A percentile compares a stretch with the other conserved stretches of the same genome.
These are phyloP conservation scores for Drosophila niveifrons DNA, from an alignment of 2,888 invertebrate genomes.

Conservation along the genomic window DNA sequence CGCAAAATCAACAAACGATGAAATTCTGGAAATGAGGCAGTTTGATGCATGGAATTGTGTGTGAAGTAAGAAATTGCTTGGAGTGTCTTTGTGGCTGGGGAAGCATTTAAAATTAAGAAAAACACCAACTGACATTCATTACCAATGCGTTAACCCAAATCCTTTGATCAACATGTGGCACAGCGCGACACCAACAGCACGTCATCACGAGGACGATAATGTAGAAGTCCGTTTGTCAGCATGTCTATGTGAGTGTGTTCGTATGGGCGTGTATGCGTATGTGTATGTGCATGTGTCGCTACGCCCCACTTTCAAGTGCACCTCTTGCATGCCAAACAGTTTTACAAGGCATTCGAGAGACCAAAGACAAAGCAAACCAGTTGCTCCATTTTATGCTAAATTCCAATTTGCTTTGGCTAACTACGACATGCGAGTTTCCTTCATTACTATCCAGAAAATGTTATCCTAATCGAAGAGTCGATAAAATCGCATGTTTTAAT, in stretches of 20 bases:
- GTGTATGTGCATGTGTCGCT: background rate
- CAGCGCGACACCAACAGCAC: slow-evolving; percentile 29
- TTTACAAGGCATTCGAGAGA: slow-evolving; percentile 10
- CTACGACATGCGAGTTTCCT: slow-evolving; percentile 1
- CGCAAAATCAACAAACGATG: slow-evolving; percentile 57
- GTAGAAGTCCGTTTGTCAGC: background rate
- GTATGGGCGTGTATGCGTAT: background rate
- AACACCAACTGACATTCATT: slow-evolving; percentile 66
- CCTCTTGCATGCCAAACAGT: slow-evolving; percentile 56
- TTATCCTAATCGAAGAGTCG: background rate
- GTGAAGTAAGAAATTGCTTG: slow-evolving; percentile 22
- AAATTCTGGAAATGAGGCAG: slow-evolving; percentile 32
- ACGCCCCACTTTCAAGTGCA: slow-evolving; percentile 48
- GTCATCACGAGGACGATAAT: slow-evolving; percentile 9
- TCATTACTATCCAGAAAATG: background rate
- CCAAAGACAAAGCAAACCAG: slow-evolving; percentile 33
- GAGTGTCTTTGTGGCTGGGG: slow-evolving; percentile 21
- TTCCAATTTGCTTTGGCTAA: slow-evolving; percentile 36
- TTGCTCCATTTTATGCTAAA: slow-evolving; percentile 44
- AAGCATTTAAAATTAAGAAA: slow-evolving; percentile 59
- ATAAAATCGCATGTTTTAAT: background rate
- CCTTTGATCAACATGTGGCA: slow-evolving; percentile 65
- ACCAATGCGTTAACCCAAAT: slow-evolving; percentile 46
- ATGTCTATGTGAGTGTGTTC: background rate
- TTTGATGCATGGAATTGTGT: slow-evolving; percentile 19